Conservation (phyloP, 1,140 invertebrate species). For the Lepidurus packardi region DNA sequence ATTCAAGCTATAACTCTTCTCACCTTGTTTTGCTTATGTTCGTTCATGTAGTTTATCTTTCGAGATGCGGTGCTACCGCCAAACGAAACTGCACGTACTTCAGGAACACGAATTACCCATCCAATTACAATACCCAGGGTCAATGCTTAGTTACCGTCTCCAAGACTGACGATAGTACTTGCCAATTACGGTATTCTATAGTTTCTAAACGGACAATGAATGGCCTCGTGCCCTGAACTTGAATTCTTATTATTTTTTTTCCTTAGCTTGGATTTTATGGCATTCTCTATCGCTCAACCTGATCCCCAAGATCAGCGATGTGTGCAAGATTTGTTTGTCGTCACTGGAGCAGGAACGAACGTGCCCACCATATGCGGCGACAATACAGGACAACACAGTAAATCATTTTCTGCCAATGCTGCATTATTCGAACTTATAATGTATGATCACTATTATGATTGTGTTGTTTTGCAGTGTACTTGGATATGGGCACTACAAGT, state of each 20-base stretch:
- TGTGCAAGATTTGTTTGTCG: constrained; percentile 74
- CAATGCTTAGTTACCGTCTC: constrained; percentile 74
- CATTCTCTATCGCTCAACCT: constrained; percentile 64
- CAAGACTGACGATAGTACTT: constrained; percentile 67
- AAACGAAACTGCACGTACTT: constrained; percentile 54
- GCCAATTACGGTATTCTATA: constrained; percentile 67
- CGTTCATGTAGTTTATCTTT: constrained; percentile 47
- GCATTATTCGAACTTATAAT: neutral
- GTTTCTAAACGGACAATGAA: neutral
- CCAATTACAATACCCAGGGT: constrained; percentile 62
- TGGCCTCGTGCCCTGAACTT: neutral
- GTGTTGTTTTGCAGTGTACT: constrained; percentile 60
- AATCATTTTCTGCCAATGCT: constrained; percentile 43
- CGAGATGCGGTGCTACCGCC: constrained; percentile 52
- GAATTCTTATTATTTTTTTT: neutral
- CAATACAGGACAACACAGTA: constrained; percentile 76
- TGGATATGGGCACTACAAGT: constrained; percentile 65
- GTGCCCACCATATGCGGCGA: constrained; percentile 72
- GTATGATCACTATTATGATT: neutral
- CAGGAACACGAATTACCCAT: constrained; percentile 53
- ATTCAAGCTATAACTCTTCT: neutral
- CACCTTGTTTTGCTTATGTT: neutral
- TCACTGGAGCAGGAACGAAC: constrained; percentile 69
- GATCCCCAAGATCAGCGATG: constrained; percentile 68
- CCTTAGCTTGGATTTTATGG: constrained; percentile 68